Conservation (phyloP, 2,797 vertebrate species). For the Pampus argenteus region DNA sequence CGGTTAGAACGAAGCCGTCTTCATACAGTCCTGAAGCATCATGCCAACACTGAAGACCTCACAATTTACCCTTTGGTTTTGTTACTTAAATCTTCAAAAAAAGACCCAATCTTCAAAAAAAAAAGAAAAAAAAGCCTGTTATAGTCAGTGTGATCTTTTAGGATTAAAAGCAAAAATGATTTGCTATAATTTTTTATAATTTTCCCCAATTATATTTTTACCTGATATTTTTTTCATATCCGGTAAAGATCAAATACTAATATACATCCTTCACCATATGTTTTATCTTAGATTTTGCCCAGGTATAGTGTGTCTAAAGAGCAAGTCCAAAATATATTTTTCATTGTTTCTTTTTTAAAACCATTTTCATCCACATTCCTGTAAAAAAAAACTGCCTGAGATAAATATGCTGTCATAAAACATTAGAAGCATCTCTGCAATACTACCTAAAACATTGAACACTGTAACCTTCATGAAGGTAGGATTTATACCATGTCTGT, state of each 20-base stretch:
- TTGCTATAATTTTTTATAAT: background rate
- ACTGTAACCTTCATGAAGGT: conserved; percentile 2
- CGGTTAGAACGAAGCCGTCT: conserved; percentile 27
- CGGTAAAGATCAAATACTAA: conserved; percentile 9
- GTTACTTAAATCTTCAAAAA: conserved; percentile 63
- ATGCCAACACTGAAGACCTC: conserved; percentile 45
- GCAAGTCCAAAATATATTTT: background rate
- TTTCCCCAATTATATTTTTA: background rate
- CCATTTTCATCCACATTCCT: no score
- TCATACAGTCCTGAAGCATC: conserved; percentile 14
- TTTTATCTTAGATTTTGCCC: background rate
- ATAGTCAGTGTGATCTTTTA: background rate
- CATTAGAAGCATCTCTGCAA: background rate
- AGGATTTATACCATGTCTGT: background rate
- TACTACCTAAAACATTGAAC: background rate
- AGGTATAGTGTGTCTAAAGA: background rate
- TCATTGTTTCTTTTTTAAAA: no score
- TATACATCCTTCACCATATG: background rate
- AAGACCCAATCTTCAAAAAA: conserved; percentile 14
- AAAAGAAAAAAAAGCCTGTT: conserved; percentile 9
- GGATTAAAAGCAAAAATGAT: background rate
- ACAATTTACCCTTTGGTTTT: conserved; percentile 37
- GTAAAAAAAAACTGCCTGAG: no score
- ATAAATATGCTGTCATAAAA: background rate
- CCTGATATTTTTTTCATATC: background rate